These are phyloP conservation scores for Rotaria socialis DNA, from an alignment of 2,888 invertebrate species.

Conservation along the genomic window DNA sequence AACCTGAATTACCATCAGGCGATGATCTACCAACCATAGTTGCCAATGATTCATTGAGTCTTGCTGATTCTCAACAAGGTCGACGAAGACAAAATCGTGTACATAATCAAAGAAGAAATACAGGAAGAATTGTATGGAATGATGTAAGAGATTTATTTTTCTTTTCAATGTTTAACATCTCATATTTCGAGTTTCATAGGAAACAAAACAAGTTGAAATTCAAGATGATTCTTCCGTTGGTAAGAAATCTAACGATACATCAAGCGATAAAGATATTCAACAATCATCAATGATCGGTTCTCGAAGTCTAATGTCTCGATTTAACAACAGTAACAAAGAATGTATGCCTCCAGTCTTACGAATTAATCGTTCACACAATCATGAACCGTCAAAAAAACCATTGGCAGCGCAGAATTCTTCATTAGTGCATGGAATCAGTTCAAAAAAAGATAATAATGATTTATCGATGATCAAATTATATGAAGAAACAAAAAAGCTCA, in stretches of 20 bases:
- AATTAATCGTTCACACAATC: conserved; percentile 3
- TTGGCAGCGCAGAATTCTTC: neutral
- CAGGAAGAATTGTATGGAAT: conserved; percentile 22
- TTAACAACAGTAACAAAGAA: neutral
- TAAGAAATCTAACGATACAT: neutral
- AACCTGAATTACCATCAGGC: no score
- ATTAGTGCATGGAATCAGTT: neutral
- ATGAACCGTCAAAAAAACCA: neutral
- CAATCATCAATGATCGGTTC: neutral
- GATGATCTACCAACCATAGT: neutral
- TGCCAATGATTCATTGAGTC: neutral
- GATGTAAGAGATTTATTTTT: neutral
- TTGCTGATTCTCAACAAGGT: neutral
- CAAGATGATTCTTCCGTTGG: neutral
- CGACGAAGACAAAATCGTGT: neutral
- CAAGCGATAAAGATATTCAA: neutral
- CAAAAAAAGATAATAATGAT: neutral
- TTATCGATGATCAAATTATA: neutral
- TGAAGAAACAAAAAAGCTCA: neutral
- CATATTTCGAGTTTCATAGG: neutral
- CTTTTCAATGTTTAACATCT: neutral
- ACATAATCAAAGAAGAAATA: conserved; percentile 1
- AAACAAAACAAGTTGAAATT: neutral
- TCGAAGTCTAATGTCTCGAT: neutral
- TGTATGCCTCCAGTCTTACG: no score